These are phyloP conservation scores for Eueides isabella DNA, from an alignment of 1,140 invertebrate genomes.

Conservation along the genomic window DNA sequence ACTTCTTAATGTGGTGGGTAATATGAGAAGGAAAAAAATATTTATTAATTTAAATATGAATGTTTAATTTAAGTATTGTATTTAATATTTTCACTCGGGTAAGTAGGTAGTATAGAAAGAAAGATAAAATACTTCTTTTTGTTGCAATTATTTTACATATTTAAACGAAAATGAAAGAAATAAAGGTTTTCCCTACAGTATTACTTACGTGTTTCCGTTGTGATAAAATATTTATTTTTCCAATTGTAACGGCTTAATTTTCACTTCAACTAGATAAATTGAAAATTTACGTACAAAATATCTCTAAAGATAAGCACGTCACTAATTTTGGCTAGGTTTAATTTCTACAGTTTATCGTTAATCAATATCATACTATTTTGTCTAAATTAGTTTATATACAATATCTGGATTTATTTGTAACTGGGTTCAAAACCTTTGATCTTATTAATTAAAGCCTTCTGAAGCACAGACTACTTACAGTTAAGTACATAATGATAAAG, in stretches of 20 bases:
- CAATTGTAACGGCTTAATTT: conserved; percentile 3
- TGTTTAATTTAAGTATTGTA: too few species aligned
- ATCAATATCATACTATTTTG: too few species aligned
- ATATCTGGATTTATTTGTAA: neutral
- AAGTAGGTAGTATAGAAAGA: neutral
- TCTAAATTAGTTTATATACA: too few species aligned
- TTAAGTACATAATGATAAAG: conserved; percentile 3
- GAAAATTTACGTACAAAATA: conserved; percentile 1
- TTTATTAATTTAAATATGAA: too few species aligned
- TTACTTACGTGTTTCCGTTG: conserved; percentile 18
- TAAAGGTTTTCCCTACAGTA: conserved; percentile 24
- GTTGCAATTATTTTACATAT: neutral
- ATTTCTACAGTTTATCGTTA: too few species aligned
- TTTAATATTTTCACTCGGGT: too few species aligned
- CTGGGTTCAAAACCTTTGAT: neutral
- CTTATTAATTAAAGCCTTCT: neutral
- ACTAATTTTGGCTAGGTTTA: too few species aligned
- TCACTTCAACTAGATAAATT: neutral
- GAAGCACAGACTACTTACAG: neutral
- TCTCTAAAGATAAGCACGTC: neutral
- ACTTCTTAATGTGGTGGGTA: too few species aligned
- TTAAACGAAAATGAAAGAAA: neutral
- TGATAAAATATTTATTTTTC: conserved; percentile 27
- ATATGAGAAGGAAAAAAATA: too few species aligned
- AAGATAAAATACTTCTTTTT: conserved; percentile 1